Percentiles rank a stretch among this genome's conserved stretches.
phyloP scores from a whole-genome alignment of 2,113 vertebrate genomes.

The Pheucticus melanocephalus region DNA sequence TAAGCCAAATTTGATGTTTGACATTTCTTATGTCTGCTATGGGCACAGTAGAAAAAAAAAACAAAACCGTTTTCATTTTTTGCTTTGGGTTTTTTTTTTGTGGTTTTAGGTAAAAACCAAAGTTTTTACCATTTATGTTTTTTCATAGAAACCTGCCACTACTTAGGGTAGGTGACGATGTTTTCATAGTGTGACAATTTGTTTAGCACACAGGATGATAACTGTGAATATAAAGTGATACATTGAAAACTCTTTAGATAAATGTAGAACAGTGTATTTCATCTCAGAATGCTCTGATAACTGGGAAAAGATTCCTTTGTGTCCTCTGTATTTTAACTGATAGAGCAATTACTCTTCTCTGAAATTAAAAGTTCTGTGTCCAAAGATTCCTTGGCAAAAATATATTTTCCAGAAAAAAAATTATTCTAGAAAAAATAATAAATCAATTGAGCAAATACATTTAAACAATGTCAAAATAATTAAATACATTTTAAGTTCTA shows the following conservation, averaged over 20 bases:
- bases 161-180: neutral
- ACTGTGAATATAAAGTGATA: neutral
- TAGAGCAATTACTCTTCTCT: neutral
- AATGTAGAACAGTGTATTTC: neutral
- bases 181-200: neutral
- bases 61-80: neutral
- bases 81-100: neutral
- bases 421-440: neutral
- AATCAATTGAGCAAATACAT: neutral
- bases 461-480: neutral
- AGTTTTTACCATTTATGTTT: neutral
- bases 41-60: too few species aligned
- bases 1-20: neutral
- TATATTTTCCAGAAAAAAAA: neutral
- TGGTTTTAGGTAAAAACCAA: neutral
- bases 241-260: neutral
- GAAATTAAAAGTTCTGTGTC: neutral
- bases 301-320: neutral
- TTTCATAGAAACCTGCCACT: neutral
- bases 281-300: neutral
- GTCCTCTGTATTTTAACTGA: neutral
- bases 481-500: neutral
- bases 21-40: neutral
- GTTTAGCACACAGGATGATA: neutral
- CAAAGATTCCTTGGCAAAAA: neutral